These are phyloP conservation scores for Dasypogon diadema DNA, from an alignment of 2,888 invertebrate species.

Conservation along the genomic window DNA sequence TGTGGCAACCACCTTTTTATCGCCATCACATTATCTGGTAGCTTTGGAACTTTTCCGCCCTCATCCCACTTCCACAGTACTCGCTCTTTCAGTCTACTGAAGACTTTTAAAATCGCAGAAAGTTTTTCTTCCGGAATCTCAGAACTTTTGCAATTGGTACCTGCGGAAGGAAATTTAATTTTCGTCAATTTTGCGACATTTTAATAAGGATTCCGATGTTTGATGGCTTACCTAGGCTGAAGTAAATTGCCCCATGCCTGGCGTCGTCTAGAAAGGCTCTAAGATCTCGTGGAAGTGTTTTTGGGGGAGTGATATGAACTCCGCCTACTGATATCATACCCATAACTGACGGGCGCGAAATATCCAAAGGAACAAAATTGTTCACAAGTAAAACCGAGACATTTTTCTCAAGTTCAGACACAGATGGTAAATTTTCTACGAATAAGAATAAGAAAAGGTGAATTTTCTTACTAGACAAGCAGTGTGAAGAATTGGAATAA, in stretches of 20 bases:
- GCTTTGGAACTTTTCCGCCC: conserved; percentile 62
- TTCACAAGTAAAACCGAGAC: conserved; percentile 70
- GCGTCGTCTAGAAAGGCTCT: conserved; percentile 68
- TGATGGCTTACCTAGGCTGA: conserved; percentile 64
- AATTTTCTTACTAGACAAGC: too few species aligned
- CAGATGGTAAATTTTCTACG: conserved; percentile 59
- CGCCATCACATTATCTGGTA: conserved; percentile 68
- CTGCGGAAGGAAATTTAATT: conserved; percentile 54
- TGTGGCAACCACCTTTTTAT: conserved; percentile 70
- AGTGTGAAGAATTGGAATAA: too few species aligned
- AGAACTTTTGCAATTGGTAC: conserved; percentile 67
- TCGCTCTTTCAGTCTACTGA: conserved; percentile 65
- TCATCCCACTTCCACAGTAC: conserved; percentile 70
- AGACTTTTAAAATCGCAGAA: conserved; percentile 63
- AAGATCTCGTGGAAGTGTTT: conserved; percentile 66
- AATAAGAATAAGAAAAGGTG: too few species aligned
- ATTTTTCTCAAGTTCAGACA: conserved; percentile 68
- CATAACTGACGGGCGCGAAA: conserved; percentile 67
- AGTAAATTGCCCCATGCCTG: conserved; percentile 68
- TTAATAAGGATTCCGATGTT: not conserved
- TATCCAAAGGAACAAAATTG: conserved; percentile 69
- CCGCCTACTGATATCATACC: conserved; percentile 72
- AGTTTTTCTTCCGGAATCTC: conserved; percentile 65
- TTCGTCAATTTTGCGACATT: not conserved
- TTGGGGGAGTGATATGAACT: conserved; percentile 69